These are phyloP conservation scores for Cardiocondyla obscurior DNA, from an alignment of 1,140 invertebrate species.

Conservation along the genomic window DNA sequence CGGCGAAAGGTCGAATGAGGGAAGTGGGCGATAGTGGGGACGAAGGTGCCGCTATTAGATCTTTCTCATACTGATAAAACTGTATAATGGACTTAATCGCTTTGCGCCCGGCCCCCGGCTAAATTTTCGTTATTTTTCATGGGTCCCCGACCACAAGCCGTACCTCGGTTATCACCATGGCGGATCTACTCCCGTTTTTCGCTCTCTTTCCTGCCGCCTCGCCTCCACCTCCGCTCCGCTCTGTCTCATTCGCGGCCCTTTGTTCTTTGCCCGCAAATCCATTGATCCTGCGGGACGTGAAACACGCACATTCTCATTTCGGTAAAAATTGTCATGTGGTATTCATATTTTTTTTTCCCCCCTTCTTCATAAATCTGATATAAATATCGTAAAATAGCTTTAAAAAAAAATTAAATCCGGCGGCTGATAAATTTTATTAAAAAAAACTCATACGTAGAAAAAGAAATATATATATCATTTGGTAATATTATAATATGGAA, in stretches of 20 bases:
- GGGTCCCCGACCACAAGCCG: slow-evolving; percentile 72
- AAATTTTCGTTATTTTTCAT: slow-evolving; percentile 84
- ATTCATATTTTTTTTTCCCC: too few relatives aligned
- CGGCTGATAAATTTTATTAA: too few relatives aligned
- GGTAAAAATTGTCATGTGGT: not conserved
- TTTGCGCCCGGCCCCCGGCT: slow-evolving; percentile 76
- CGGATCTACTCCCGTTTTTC: slow-evolving; percentile 66
- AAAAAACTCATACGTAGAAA: not conserved
- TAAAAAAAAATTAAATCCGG: too few relatives aligned
- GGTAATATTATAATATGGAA: not conserved
- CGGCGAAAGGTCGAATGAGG: slow-evolving; percentile 42
- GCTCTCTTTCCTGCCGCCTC: slow-evolving; percentile 31
- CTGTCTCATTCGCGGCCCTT: slow-evolving; percentile 57
- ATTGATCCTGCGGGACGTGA: slow-evolving; percentile 66
- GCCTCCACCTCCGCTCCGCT: not conserved
- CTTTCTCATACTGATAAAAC: slow-evolving; percentile 84
- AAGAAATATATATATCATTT: not conserved
- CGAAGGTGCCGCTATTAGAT: slow-evolving; percentile 78
- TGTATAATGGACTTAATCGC: slow-evolving; percentile 83
- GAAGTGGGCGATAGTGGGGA: slow-evolving; percentile 15
- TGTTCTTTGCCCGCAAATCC: slow-evolving; percentile 66
- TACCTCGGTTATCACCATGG: slow-evolving; percentile 68
- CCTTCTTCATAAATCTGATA: not conserved
- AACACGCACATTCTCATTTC: slow-evolving; percentile 59
- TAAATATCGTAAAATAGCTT: not conserved